phyloP scores from a whole-genome alignment of 1,140 invertebrate genomes.

The Drosophila bocki region DNA sequence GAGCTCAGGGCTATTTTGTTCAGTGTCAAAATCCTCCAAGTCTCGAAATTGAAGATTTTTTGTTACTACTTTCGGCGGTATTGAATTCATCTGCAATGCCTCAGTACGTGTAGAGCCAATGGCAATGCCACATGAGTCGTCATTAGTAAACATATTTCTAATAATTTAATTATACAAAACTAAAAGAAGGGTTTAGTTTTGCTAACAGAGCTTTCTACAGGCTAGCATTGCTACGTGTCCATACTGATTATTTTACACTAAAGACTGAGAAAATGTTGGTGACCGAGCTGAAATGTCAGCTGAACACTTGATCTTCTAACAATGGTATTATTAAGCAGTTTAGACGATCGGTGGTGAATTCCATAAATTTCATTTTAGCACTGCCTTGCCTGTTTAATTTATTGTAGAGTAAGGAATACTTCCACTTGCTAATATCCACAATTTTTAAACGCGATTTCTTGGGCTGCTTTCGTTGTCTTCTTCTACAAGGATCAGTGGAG shows the following conservation, averaged over 20 bases:
- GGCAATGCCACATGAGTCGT: conserved; percentile 7
- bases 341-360: not conserved
- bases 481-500: not conserved
- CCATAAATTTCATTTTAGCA: conserved; percentile 30
- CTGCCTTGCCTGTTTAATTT: not conserved
- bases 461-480: conserved; percentile 16
- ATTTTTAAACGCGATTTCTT: conserved; percentile 37
- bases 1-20: conserved; percentile 24
- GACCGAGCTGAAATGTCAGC: conserved; percentile 53
- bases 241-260: not conserved
- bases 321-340: not conserved
- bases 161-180: not conserved
- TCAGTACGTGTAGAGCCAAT: conserved; percentile 27
- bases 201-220: not conserved
- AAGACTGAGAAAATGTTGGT: not conserved
- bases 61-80: conserved; percentile 1
- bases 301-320: conserved; percentile 18
- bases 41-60: not conserved
- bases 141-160: conserved; percentile 37
- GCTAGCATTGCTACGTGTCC: not conserved
- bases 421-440: not conserved
- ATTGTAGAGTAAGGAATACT: not conserved
- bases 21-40: not conserved
- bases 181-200: not conserved
- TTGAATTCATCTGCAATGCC: conserved; percentile 46